Evolutionary conservation across 2,888 invertebrate genomes (phyloP).

Genomic region (Archips crataeganus): DNA sequence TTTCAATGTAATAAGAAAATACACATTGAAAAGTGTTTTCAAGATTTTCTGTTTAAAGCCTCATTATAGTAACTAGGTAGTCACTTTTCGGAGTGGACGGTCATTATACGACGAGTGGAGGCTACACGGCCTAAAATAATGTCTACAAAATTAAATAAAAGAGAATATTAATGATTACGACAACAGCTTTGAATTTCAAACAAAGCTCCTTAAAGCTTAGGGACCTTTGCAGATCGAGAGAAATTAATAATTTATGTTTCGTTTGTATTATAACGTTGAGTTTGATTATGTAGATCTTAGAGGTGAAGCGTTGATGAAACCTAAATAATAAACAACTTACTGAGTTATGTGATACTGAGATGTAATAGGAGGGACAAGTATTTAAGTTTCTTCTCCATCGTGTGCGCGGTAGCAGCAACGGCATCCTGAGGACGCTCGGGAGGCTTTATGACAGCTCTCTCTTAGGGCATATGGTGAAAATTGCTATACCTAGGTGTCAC

Average conservation of each 20-base stretch:
- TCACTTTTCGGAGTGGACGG: conserved; percentile 20
- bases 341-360: neutral
- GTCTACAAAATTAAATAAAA: conserved; percentile 24
- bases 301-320: conserved; percentile 2
- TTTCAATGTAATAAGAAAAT: neutral
- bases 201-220: conserved; percentile 14
- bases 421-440: too few species aligned
- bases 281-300: conserved; percentile 7
- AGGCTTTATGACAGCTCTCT: too few species aligned
- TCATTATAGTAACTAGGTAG: conserved; percentile 9
- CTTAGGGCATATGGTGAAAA: too few species aligned
- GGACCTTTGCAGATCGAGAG: conserved; percentile 7
- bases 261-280: conserved; percentile 11
- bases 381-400: too few species aligned
- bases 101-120: conserved; percentile 16
- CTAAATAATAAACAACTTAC: neutral
- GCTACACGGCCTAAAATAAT: conserved; percentile 5
- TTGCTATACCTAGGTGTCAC: too few species aligned
- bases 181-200: conserved; percentile 24
- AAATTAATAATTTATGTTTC: conserved; percentile 28
- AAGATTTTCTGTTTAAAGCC: neutral
- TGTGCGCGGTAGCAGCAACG: too few species aligned
- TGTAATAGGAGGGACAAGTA: too few species aligned
- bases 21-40: neutral
- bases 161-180: conserved; percentile 32